Conservation (phyloP, 2,113 vertebrate species). For the Silurus glanis region DNA sequence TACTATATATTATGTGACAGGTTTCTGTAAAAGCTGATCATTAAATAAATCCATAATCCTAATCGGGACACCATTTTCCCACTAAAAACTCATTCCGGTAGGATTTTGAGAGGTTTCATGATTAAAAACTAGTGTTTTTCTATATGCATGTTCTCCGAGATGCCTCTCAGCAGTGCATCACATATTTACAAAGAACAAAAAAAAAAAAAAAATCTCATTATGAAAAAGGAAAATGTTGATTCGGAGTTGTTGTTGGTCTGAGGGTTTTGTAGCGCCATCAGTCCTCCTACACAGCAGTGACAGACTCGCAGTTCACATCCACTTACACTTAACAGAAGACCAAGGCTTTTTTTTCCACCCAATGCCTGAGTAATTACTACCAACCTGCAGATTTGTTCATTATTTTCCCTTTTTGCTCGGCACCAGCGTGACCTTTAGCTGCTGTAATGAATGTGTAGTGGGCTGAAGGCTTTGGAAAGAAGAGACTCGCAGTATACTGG, state of each 20-base stretch:
- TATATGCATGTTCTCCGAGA: neutral
- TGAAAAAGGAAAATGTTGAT: neutral
- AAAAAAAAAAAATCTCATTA: neutral
- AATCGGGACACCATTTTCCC: neutral
- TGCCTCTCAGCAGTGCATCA: neutral
- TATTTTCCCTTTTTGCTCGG: constrained; percentile 45
- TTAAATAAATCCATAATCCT: neutral
- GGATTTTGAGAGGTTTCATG: neutral
- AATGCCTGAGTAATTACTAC: constrained; percentile 49
- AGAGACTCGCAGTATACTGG: neutral
- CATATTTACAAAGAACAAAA: neutral
- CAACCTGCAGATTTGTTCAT: constrained; percentile 50
- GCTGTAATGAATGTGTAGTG: constrained; percentile 24
- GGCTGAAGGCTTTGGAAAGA: neutral
- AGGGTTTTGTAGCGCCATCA: constrained; percentile 5
- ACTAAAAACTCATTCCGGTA: neutral
- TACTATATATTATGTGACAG: neutral
- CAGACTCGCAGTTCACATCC: constrained; percentile 11
- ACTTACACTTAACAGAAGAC: constrained; percentile 18
- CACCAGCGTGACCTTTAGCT: constrained; percentile 30
- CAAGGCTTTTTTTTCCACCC: neutral
- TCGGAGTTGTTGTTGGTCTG: neutral
- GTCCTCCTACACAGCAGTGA: neutral
- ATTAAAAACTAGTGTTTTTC: neutral
- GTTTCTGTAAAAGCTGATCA: neutral